phyloP scores from a whole-genome alignment of 2,113 vertebrate species.

The Anguilla rostrata region DNA sequence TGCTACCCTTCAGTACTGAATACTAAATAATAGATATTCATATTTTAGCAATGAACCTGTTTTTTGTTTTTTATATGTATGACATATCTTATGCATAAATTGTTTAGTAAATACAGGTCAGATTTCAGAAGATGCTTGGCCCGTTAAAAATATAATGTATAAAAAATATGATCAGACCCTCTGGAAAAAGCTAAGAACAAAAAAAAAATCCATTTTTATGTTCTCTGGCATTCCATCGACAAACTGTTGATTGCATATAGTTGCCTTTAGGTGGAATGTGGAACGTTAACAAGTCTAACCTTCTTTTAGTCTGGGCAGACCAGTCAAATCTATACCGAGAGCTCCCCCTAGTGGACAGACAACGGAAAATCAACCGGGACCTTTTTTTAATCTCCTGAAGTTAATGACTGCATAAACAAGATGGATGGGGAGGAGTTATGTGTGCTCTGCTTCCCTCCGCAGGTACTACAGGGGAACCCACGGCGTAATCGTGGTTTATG shows the following conservation, averaged over 20 bases:
- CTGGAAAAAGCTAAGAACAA: not conserved
- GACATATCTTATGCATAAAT: too few species aligned
- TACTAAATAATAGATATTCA: too few species aligned
- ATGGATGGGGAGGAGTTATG: not conserved
- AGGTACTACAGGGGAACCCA: constrained; percentile 98
- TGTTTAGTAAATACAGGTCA: too few species aligned
- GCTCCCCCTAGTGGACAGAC: constrained; percentile 19
- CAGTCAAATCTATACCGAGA: not conserved
- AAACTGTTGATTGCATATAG: not conserved
- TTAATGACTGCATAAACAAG: not conserved
- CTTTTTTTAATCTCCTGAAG: not conserved
- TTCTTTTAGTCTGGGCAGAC: not conserved
- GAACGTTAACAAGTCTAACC: not conserved
- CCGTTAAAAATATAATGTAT: too few species aligned
- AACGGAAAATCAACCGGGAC: not conserved
- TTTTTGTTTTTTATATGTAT: too few species aligned
- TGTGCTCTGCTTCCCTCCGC: constrained; percentile 38
- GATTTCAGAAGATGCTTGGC: too few species aligned
- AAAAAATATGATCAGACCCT: not conserved
- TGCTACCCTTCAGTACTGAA: too few species aligned
- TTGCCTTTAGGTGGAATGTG: not conserved
- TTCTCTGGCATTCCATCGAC: not conserved
- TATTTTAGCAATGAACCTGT: too few species aligned
- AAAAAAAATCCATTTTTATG: too few species aligned
- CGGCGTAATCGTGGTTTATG: constrained; percentile 96